phyloP scores from a whole-genome alignment of 2,113 vertebrate genomes.

The Salvator merianae region DNA sequence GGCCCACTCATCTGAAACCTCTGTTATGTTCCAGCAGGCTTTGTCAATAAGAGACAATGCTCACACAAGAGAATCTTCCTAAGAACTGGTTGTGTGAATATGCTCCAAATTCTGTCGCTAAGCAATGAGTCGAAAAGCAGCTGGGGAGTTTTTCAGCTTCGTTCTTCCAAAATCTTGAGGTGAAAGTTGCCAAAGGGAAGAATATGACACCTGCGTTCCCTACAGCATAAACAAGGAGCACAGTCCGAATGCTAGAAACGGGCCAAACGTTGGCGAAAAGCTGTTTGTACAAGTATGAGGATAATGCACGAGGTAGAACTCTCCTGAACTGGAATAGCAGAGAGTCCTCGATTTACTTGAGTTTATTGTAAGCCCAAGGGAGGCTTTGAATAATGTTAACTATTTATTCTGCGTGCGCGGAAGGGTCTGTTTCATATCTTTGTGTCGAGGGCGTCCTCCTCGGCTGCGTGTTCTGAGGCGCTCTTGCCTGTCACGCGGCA shows the following conservation, averaged over 20 bases:
- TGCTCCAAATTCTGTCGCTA: neutral
- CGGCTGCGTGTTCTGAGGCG: slow-evolving; percentile 58
- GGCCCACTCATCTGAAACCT: neutral
- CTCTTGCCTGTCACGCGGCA: slow-evolving; percentile 61
- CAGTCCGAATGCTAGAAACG: neutral
- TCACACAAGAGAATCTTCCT: neutral
- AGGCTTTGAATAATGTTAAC: neutral
- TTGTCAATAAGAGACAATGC: neutral
- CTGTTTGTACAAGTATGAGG: neutral
- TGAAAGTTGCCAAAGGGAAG: neutral
- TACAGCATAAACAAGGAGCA: neutral
- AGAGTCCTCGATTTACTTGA: neutral
- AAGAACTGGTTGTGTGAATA: neutral
- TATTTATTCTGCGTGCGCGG: neutral
- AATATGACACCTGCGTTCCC: neutral
- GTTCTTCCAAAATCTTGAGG: neutral
- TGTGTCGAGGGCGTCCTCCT: slow-evolving; percentile 50
- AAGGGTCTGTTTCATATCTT: neutral
- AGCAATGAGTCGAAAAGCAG: neutral
- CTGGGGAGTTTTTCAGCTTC: neutral
- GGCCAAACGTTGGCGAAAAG: neutral
- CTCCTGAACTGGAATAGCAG: neutral
- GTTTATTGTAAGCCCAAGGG: neutral
- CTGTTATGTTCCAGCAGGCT: neutral
- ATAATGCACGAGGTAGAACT: neutral